Conservation (phyloP, 2,888 invertebrate species). For the Mechanitis messenoides region DNA sequence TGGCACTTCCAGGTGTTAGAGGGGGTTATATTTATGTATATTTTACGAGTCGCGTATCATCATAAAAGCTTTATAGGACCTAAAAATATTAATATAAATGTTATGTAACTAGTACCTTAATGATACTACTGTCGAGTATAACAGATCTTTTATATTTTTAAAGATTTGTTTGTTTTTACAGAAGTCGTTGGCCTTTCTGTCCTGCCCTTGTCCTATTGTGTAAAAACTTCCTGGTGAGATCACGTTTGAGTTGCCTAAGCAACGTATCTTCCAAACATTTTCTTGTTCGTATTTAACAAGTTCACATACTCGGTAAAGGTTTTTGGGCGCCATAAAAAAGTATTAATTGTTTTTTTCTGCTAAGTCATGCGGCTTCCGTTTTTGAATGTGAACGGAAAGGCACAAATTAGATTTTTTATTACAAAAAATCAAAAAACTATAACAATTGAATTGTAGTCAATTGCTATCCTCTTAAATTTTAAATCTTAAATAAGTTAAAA, state of each 20-base stretch:
- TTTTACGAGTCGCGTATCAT: too few relatives aligned
- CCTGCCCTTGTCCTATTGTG: conserved; percentile 50
- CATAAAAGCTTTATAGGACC: too few relatives aligned
- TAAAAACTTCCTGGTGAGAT: conserved; percentile 58
- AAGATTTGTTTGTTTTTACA: conserved; percentile 45
- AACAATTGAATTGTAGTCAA: conserved; percentile 9
- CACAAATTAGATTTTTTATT: conserved; percentile 18
- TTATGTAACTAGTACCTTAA: too few relatives aligned
- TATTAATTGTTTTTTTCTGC: conserved; percentile 66
- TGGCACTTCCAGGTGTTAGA: conserved; percentile 66
- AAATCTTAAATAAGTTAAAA: neutral
- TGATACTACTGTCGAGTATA: neutral
- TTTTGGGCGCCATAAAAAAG: conserved; percentile 49
- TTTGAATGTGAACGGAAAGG: conserved; percentile 63
- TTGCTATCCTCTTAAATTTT: conserved; percentile 4
- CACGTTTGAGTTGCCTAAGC: conserved; percentile 55
- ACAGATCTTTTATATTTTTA: conserved; percentile 24
- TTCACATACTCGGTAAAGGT: conserved; percentile 50
- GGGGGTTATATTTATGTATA: conserved; percentile 1
- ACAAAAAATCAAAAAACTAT: conserved; percentile 2
- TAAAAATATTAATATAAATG: too few relatives aligned
- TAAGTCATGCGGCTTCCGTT: conserved; percentile 71
- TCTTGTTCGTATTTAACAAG: conserved; percentile 47
- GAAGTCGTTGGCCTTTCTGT: conserved; percentile 53
- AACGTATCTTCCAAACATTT: conserved; percentile 37